Evolutionary conservation across 2,797 vertebrate species (phyloP).

Genomic region (Myoxocephalus aenaeus): DNA sequence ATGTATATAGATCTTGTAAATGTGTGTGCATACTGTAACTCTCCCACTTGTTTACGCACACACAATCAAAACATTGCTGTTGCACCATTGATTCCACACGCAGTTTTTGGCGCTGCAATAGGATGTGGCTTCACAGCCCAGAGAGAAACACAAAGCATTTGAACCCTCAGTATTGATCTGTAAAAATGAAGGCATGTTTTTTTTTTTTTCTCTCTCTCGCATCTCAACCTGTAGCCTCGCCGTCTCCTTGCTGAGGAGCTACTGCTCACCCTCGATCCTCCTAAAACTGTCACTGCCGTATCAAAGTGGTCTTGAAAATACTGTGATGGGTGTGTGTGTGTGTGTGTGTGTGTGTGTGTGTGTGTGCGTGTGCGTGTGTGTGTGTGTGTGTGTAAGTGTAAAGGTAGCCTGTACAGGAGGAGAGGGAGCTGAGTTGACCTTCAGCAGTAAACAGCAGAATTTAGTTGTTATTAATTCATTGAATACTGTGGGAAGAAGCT

Average conservation of each 20-base stretch:
- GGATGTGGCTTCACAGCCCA: constrained; percentile 52
- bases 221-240: constrained; percentile 50
- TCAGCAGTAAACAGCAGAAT: constrained; percentile 28
- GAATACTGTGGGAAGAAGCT: constrained; percentile 19
- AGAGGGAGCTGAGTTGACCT: constrained; percentile 14
- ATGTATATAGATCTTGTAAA: constrained; percentile 70
- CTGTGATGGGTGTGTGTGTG: constrained; percentile 47
- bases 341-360: too few relatives aligned
- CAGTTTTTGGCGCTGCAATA: constrained; percentile 29
- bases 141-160: constrained; percentile 42
- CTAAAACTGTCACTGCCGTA: constrained; percentile 67
- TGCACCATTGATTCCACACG: constrained; percentile 25
- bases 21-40: constrained; percentile 52
- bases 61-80: constrained; percentile 49
- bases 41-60: constrained; percentile 41
- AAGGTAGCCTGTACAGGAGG: constrained; percentile 37
- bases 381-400: neutral
- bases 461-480: constrained; percentile 38
- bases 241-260: constrained; percentile 26
- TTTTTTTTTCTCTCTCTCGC: constrained; percentile 10
- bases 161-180: constrained; percentile 41
- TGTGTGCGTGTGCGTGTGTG: neutral
- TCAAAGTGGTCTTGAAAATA: constrained; percentile 66
- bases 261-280: constrained; percentile 35
- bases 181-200: constrained; percentile 48